Evolutionary conservation across 2,797 vertebrate genomes (phyloP).

Genomic region (Notolepis coatsorum): DNA sequence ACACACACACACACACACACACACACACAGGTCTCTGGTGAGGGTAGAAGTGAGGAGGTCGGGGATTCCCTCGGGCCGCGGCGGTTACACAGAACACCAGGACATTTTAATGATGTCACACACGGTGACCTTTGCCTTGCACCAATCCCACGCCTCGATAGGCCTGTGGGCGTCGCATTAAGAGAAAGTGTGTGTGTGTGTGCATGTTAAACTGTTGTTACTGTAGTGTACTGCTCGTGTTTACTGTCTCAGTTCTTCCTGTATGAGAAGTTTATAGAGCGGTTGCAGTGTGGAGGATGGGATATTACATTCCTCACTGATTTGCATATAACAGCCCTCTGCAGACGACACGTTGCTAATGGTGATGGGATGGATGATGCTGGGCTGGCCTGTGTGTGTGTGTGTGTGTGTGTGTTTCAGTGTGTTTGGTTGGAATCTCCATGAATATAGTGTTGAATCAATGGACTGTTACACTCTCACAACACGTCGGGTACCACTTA

Average conservation of each 20-base stretch:
- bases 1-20: slow-evolving; percentile 7
- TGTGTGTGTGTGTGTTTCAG: neutral
- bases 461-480: slow-evolving; percentile 60
- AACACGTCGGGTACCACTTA: slow-evolving; percentile 46
- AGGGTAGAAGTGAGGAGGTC: slow-evolving; percentile 33
- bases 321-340: slow-evolving; percentile 65
- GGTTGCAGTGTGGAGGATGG: slow-evolving; percentile 11
- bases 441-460: slow-evolving; percentile 56
- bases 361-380: slow-evolving; percentile 60
- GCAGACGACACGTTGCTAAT: slow-evolving; percentile 66
- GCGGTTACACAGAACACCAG: slow-evolving; percentile 56
- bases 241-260: slow-evolving; percentile 4
- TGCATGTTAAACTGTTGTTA: neutral
- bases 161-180: slow-evolving; percentile 49
- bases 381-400: slow-evolving; percentile 13
- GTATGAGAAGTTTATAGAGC: slow-evolving; percentile 20
- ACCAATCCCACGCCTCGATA: slow-evolving; percentile 70
- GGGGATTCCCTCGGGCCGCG: slow-evolving; percentile 62
- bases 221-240: neutral
- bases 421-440: slow-evolving; percentile 22
- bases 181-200: slow-evolving; percentile 1
- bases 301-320: slow-evolving; percentile 44
- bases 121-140: slow-evolving; percentile 67
- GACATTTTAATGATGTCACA: slow-evolving; percentile 75
- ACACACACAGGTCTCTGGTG: slow-evolving; percentile 26